Evolutionary conservation across 2,113 vertebrate genomes (phyloP).

Genomic region (Gobiocypris rarus): DNA sequence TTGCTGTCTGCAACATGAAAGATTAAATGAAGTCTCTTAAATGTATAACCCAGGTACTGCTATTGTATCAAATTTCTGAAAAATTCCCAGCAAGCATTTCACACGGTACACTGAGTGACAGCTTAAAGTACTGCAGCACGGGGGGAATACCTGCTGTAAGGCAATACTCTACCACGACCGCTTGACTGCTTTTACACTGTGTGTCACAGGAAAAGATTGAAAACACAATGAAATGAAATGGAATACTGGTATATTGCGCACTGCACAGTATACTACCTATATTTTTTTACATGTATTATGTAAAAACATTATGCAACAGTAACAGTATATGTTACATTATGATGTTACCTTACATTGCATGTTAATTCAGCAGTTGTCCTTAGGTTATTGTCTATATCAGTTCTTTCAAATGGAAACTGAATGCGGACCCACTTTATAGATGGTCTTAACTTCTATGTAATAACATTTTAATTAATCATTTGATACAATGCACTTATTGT

Average conservation of each 20-base stretch:
- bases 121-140: neutral
- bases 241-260: neutral
- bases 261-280: neutral
- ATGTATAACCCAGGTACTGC: slow-evolving; percentile 7
- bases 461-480: too few species aligned
- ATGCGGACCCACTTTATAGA: too few species aligned
- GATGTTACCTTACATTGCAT: neutral
- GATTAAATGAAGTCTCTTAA: slow-evolving; percentile 45
- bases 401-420: neutral
- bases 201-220: neutral
- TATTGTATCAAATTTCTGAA: slow-evolving; percentile 44
- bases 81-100: slow-evolving; percentile 45
- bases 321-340: neutral
- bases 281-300: slow-evolving; percentile 2
- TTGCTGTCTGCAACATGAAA: slow-evolving; percentile 25
- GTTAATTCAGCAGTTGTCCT: neutral
- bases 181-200: slow-evolving; percentile 12
- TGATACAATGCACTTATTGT: too few species aligned
- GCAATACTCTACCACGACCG: slow-evolving; percentile 16
- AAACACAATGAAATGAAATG: neutral
- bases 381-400: neutral
- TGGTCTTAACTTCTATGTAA: too few species aligned
- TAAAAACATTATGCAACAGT: neutral
- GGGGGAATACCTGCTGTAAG: slow-evolving; percentile 47
- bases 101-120: slow-evolving; percentile 31